phyloP scores from a whole-genome alignment of 1,140 invertebrate genomes.

The Pseudomyrmex flavicornis region DNA sequence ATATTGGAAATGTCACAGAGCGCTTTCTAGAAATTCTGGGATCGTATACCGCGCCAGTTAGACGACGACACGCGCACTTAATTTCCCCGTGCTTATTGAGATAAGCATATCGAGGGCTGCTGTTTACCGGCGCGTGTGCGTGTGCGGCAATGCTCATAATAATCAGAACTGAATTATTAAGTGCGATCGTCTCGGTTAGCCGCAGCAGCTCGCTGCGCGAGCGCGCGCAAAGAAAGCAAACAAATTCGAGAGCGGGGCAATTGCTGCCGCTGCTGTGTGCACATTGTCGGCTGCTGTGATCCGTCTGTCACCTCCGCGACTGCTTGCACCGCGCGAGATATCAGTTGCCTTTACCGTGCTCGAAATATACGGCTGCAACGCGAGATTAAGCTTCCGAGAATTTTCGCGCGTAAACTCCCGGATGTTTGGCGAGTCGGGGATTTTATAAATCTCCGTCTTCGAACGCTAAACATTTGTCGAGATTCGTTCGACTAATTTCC shows the following conservation, averaged over 20 bases:
- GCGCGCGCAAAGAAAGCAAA: constrained; percentile 63
- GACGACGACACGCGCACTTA: constrained; percentile 2
- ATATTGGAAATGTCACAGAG: too few relatives aligned
- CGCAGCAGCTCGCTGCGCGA: constrained; percentile 63
- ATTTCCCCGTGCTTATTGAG: constrained; percentile 62
- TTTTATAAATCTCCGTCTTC: too few relatives aligned
- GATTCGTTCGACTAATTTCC: neutral
- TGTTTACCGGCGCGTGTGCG: neutral
- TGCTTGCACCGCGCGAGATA: neutral
- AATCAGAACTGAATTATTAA: constrained; percentile 73
- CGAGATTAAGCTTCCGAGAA: neutral
- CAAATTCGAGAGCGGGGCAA: constrained; percentile 41
- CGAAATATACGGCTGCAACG: constrained; percentile 4
- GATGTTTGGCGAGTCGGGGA: too few relatives aligned
- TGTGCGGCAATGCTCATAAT: constrained; percentile 47
- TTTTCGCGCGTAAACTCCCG: constrained; percentile 22
- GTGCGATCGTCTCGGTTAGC: constrained; percentile 73
- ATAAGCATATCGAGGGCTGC: constrained; percentile 57
- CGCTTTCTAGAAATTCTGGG: neutral
- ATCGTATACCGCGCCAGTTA: neutral
- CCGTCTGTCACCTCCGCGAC: constrained; percentile 1
- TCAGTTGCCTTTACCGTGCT: neutral
- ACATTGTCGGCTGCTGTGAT: constrained; percentile 28
- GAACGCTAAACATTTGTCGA: neutral
- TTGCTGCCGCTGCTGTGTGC: neutral